Conservation (phyloP, 2,797 vertebrate genomes). For the Podargus strigoides region DNA sequence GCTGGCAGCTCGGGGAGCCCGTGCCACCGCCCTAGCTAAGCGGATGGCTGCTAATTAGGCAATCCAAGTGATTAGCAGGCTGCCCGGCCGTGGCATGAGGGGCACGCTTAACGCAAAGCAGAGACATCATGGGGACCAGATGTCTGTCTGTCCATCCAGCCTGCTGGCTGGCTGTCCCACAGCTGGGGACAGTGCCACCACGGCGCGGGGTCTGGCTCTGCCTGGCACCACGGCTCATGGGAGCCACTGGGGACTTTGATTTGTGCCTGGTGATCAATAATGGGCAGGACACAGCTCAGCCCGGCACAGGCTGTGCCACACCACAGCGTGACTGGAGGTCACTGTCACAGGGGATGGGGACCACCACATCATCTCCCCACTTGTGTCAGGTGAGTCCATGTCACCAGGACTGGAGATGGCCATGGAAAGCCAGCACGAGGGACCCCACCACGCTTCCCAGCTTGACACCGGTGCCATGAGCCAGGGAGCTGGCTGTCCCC, state of each 20-base stretch:
- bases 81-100: no score
- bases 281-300: not conserved
- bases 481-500: not conserved
- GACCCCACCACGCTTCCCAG: fast-evolving
- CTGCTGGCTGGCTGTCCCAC: no score
- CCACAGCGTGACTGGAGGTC: not conserved
- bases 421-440: not conserved
- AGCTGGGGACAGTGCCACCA: not conserved
- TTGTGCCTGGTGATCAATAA: not conserved
- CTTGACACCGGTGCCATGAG: not conserved
- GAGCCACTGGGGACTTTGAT: not conserved
- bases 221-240: not conserved
- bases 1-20: not conserved
- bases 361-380: fast-evolving
- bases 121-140: no score
- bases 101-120: no score
- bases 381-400: not conserved
- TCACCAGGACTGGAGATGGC: fast-evolving
- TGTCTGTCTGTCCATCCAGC: no score
- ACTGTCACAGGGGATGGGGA: not conserved
- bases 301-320: not conserved
- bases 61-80: not conserved
- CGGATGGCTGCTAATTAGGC: slow-evolving; percentile 1
- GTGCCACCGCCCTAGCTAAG: no score
- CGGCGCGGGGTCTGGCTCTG: not conserved